phyloP scores from a whole-genome alignment of 2,797 vertebrate genomes.

The Ptychobarbus kaznakovi region DNA sequence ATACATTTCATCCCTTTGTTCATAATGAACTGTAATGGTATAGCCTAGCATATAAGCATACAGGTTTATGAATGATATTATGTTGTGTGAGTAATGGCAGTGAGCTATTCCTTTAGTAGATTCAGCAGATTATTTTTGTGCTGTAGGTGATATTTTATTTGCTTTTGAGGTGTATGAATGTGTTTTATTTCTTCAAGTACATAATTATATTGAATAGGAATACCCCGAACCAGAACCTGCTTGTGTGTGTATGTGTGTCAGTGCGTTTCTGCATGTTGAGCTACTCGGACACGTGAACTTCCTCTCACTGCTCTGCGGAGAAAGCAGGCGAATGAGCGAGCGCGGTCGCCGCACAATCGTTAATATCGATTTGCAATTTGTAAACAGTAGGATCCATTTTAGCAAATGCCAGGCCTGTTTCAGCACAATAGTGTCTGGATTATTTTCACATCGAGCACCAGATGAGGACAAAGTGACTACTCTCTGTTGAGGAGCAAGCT shows the following conservation, averaged over 20 bases:
- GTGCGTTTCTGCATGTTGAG: not conserved
- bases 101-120: not conserved
- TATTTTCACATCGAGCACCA: conserved; percentile 62
- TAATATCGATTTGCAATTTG: conserved; percentile 74
- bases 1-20: not conserved
- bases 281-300: not conserved
- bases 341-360: conserved; percentile 56
- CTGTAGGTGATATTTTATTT: not conserved
- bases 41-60: not conserved
- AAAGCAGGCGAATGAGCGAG: conserved; percentile 58
- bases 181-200: not conserved
- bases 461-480: conserved; percentile 59
- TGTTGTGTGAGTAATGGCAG: not conserved
- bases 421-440: conserved; percentile 63
- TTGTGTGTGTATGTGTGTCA: conserved; percentile 5
- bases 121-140: not conserved
- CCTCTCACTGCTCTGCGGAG: conserved; percentile 26
- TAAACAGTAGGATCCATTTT: conserved; percentile 68
- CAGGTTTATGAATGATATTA: not conserved
- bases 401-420: conserved; percentile 66
- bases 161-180: not conserved
- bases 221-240: not conserved
- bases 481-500: conserved; percentile 62
- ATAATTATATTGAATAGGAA: not conserved
- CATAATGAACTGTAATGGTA: not conserved